These are phyloP conservation scores for Danio aesculapii DNA, from an alignment of 2,797 vertebrate species.

Conservation along the genomic window DNA sequence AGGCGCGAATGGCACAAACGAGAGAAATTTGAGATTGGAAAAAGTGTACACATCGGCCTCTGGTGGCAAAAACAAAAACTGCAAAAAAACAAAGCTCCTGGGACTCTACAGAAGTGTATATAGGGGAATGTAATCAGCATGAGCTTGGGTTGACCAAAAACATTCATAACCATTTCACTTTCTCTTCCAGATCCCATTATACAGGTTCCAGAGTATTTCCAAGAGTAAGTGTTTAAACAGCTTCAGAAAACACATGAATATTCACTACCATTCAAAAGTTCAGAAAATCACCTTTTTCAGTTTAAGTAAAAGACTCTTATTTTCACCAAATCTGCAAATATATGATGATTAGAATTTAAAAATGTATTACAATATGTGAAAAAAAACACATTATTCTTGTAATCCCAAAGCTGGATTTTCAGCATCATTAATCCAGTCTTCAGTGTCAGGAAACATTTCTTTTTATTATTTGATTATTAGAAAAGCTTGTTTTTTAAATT, in stretches of 20 bases:
- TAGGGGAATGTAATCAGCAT: no score
- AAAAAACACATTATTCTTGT: neutral
- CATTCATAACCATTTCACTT: neutral
- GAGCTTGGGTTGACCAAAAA: neutral
- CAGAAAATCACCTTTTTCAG: neutral
- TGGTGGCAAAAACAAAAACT: no score
- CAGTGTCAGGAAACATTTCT: no score
- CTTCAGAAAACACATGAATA: neutral
- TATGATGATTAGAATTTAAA: no score
- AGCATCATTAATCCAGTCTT: neutral
- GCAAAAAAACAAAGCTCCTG: no score
- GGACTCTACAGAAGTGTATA: no score
- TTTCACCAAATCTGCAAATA: neutral
- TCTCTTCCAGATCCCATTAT: slow-evolving; percentile 89
- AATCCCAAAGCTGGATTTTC: neutral
- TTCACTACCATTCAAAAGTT: neutral
- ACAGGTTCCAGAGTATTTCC: slow-evolving; percentile 88
- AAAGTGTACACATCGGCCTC: no score
- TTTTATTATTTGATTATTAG: no score
- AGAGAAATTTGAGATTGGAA: no score
- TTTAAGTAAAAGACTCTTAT: neutral
- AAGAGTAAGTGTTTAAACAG: slow-evolving; percentile 86
- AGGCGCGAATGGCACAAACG: no score
- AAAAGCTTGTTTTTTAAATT: no score
- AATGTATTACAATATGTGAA: neutral